phyloP scores from a whole-genome alignment of 2,888 invertebrate genomes.

The Gerris lacustris region DNA sequence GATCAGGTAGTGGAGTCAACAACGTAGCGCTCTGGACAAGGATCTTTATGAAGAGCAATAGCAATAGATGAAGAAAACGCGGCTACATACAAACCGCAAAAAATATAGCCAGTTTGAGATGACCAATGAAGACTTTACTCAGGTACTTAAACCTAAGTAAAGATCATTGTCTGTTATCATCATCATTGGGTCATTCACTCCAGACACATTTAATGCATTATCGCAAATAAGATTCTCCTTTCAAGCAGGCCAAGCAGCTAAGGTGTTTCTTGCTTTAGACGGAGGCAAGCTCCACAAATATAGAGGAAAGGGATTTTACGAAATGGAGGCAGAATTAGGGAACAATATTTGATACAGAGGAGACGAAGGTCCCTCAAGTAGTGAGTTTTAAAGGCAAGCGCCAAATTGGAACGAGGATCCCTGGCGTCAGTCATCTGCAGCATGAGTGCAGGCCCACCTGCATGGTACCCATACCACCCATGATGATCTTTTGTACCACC shows the following conservation, averaged over 20 bases:
- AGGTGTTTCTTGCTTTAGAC: slow-evolving; percentile 13
- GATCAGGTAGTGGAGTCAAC: too few species aligned
- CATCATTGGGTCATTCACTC: slow-evolving; percentile 15
- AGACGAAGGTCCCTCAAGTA: slow-evolving; percentile 29
- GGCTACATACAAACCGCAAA: too few species aligned
- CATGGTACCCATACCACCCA: too few species aligned
- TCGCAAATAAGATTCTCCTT: slow-evolving; percentile 11
- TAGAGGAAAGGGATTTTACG: too few species aligned
- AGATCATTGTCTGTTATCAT: slow-evolving; percentile 11
- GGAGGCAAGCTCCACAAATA: neutral
- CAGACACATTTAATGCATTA: slow-evolving; percentile 15
- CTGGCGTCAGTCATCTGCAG: slow-evolving; percentile 31
- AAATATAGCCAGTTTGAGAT: neutral
- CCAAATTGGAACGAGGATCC: slow-evolving; percentile 33
- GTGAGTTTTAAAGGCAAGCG: slow-evolving; percentile 33
- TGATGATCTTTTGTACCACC: slow-evolving; percentile 33
- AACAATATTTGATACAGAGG: too few species aligned
- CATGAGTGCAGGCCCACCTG: slow-evolving; percentile 33
- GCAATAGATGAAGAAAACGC: too few species aligned
- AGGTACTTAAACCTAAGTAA: slow-evolving; percentile 14
- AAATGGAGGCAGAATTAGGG: too few species aligned
- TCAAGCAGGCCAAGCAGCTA: slow-evolving; percentile 14
- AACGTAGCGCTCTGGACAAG: too few species aligned
- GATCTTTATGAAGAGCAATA: too few species aligned
- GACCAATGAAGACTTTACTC: neutral